phyloP scores from a whole-genome alignment of 1,140 invertebrate species.

The Acyrthosiphon pisum region DNA sequence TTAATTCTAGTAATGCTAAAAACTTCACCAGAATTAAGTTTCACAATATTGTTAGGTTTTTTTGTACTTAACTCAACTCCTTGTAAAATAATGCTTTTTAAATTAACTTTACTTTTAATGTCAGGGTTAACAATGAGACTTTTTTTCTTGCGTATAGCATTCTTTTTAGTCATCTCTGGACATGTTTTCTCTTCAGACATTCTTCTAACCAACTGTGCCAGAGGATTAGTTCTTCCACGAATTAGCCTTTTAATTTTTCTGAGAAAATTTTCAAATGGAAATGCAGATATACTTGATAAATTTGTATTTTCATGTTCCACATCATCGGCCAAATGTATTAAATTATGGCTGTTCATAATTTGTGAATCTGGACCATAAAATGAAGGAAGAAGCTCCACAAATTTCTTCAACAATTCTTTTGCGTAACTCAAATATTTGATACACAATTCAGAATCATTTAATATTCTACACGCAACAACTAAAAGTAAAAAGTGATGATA shows the following conservation, averaged over 20 bases:
- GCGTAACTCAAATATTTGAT: no score
- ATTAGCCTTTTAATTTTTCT: not conserved
- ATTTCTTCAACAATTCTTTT: not conserved
- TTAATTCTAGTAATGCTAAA: not conserved
- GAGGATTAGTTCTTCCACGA: not conserved
- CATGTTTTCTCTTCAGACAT: not conserved
- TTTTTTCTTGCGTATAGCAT: not conserved
- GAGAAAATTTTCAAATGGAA: slow-evolving; percentile 1
- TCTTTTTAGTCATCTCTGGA: not conserved
- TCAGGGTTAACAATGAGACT: not conserved
- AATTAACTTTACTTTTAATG: not conserved
- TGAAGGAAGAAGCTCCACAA: not conserved
- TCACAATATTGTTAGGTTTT: not conserved
- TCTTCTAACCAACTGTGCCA: not conserved
- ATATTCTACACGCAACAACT: no score
- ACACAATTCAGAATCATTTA: no score
- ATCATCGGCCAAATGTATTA: not conserved
- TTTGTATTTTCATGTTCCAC: not conserved
- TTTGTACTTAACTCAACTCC: not conserved
- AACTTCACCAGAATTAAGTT: not conserved
- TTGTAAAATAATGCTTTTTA: not conserved
- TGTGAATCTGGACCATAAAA: not conserved
- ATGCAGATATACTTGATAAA: not conserved
- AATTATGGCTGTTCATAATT: not conserved
- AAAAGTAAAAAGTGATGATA: no score